Evolutionary conservation across 2,113 vertebrate genomes (phyloP).

Genomic region (Circaetus gallicus): DNA sequence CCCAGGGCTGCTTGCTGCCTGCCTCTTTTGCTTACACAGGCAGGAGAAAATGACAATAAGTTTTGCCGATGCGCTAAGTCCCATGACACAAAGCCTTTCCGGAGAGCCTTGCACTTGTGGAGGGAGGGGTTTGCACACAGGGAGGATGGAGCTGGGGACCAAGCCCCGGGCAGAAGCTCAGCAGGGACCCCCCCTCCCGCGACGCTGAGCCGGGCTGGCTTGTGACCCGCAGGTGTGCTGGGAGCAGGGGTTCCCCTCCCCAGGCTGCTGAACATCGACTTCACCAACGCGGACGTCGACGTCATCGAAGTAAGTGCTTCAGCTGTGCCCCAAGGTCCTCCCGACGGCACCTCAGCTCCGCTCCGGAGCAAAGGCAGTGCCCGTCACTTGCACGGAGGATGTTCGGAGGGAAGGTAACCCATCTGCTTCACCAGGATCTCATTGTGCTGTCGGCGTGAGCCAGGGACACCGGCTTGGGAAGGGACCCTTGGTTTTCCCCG

Average conservation of each 20-base stretch:
- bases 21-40: not conserved
- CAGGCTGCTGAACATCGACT: conserved; percentile 63
- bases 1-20: accelerated
- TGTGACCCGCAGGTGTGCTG: conserved; percentile 32
- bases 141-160: not conserved
- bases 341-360: accelerated
- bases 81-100: accelerated
- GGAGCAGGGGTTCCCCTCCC: conserved; percentile 53
- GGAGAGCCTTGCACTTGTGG: accelerated
- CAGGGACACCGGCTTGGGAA: not conserved
- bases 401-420: not conserved
- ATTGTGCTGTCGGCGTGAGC: conserved; percentile 54
- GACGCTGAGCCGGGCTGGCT: not conserved
- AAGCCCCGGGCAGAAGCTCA: not conserved
- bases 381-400: accelerated
- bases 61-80: not conserved
- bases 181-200: accelerated
- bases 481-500: accelerated
- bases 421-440: conserved; percentile 9
- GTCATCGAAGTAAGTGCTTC: conserved; percentile 58
- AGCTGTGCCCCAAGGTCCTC: accelerated
- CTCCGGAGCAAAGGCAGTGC: accelerated
- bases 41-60: not conserved
- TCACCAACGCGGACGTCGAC: conserved; percentile 26
- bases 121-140: not conserved